A percentile compares a stretch with the other conserved stretches of the same genome.
These are phyloP conservation scores for Adelges cooleyi DNA, from an alignment of 1,140 invertebrate genomes.

Conservation along the genomic window DNA sequence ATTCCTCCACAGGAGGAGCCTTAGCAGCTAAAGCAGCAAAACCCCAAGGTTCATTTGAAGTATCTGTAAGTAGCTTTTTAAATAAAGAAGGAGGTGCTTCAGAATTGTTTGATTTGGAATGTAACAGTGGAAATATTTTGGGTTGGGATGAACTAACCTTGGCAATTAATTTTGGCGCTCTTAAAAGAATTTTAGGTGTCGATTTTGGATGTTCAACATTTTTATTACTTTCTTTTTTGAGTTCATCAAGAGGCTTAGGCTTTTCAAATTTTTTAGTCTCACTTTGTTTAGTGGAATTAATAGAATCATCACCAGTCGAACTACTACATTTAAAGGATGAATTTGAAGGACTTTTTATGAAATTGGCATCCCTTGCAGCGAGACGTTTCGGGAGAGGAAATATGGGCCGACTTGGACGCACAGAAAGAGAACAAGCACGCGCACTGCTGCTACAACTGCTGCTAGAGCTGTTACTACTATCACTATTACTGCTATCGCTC, in stretches of 20 bases:
- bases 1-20: neutral
- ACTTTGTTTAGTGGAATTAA: neutral
- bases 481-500: constrained; percentile 33
- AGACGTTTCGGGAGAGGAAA: constrained; percentile 31
- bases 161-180: constrained; percentile 24
- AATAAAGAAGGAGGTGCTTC: constrained; percentile 2
- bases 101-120: constrained; percentile 11
- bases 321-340: neutral
- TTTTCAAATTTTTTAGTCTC: neutral
- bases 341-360: constrained; percentile 7
- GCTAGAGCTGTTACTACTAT: constrained; percentile 20
- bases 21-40: constrained; percentile 54
- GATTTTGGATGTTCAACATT: constrained; percentile 35
- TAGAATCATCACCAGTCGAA: neutral
- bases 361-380: constrained; percentile 18
- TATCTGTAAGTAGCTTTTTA: constrained; percentile 12
- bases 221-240: neutral
- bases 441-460: constrained; percentile 10
- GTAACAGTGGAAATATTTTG: constrained; percentile 16
- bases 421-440: constrained; percentile 4
- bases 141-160: constrained; percentile 9
- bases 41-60: constrained; percentile 52
- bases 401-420: constrained; percentile 25
- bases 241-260: neutral
- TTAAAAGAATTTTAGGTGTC: constrained; percentile 31